Evolutionary conservation across 2,888 invertebrate species (phyloP), one percentile per base, ranked within the genome.

Genomic region (Mallateleia sp.): DNA sequence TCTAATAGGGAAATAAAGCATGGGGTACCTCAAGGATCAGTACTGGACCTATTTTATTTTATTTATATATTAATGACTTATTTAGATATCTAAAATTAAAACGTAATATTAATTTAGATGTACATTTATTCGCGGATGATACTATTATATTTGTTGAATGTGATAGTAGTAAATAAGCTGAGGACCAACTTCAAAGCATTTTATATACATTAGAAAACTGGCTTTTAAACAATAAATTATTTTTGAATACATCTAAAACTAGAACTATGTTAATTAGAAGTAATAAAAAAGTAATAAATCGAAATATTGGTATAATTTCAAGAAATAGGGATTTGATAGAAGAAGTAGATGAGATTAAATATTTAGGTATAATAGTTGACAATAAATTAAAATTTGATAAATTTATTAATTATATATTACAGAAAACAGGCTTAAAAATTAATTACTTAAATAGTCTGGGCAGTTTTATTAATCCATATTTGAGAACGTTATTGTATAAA

Each of bases 381-480:
- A 54, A 69, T 54, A 54, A 54, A 34, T 22, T 67, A 34, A 67
- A 52, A 8, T 52, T 67, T 22, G 22, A 52, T 11, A 50, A 52
- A 52, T 2, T 52, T 20, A 25, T 50, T 4, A 22, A 52, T 20
- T 20, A 52, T 22, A 34, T 66, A 9, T 18, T 66, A 25, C 6
- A 50, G 11, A 50, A 66, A 28, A 32, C 18, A 0, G 66, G 66
- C 2, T 32, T 18, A 18, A 25, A 50, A 66, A 50, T 47, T 20
- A 47, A 47, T 7, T 66, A 66, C 20, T 45, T 66, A 0, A 66
- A 47, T 18, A 47, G 28, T 32, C 1, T 66, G 22, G 15, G 38
- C 14, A 47, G 3, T 25, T 47, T 4, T 47, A 18, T 66, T 9
- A 50, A 66, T 9, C 11, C 32, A 32, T 28, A 8, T 50, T 18